Evolutionary conservation across 2,797 vertebrate genomes (phyloP), one percentile per base, ranked within the genome.

Genomic region (Ptychobarbus kaznakovi): DNA sequence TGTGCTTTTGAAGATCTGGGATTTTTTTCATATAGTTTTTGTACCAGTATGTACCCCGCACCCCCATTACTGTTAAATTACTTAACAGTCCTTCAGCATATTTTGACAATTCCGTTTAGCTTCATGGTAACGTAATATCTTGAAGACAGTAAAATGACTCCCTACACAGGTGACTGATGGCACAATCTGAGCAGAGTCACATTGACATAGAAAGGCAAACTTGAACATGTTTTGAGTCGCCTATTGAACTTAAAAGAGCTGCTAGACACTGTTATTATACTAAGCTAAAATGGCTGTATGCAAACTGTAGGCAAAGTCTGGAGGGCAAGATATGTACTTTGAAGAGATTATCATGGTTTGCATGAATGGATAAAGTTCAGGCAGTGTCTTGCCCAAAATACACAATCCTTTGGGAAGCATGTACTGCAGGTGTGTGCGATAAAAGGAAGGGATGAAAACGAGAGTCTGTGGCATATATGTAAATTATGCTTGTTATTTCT

Each of bases 261-360:
- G 51, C 40, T 72, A 70, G 66, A 85, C 25, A 28, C 18, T 63
- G 11, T 44, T 40, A 32, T 85, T 80, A 46, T 38, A 10, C 56
- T 42, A 32, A 44, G 81, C 51, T n/a, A 51, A 74, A 38, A 70
- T 53, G 80, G 20, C 66, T 13, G 28, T n/a, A 85, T 80, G 75
- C 83, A 85, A 73, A 80, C 51, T 74, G 11, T 53, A 85, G 20
- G 68, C 75, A 80, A 85, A 85, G 22, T 49, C 13, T 80, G 32
- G 13, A 65, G 7, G 49, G 83, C 12, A 72, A 70, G 51, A 20
- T 69, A 28, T 74, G 42, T n/a, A 16, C 51, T 7, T 85, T 77
- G 32, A 72, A 73, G 53, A 72, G 77, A 80, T 85, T 49, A 65
- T 72, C 13, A 38, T 49, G 53, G 22, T 80, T 63, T 80, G 83